phyloP scores from a whole-genome alignment of 2,797 vertebrate genomes.

The Nasua narica region DNA sequence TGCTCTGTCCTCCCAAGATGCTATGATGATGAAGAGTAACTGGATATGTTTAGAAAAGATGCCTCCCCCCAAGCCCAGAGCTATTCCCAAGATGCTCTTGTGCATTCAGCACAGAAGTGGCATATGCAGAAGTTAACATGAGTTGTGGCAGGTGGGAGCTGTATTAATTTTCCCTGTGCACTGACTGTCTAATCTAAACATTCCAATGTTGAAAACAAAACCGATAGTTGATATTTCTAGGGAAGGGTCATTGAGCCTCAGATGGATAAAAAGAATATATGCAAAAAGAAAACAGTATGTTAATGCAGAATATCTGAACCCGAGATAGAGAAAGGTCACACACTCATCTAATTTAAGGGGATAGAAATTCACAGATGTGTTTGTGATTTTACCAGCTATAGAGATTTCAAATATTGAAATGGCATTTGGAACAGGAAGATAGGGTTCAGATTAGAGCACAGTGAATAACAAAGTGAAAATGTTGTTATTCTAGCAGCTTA shows the following conservation, averaged over 20 bases:
- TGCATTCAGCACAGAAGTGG: neutral
- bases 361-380: conserved; percentile 25
- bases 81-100: neutral
- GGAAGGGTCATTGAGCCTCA: conserved; percentile 59
- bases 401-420: conserved; percentile 56
- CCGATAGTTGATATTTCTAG: conserved; percentile 61
- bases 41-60: conserved; percentile 54
- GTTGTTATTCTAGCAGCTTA: conserved; percentile 76
- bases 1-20: conserved; percentile 29
- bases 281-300: conserved; percentile 46
- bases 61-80: neutral
- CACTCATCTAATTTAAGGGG: conserved; percentile 44
- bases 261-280: conserved; percentile 50
- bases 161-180: conserved; percentile 61
- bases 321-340: neutral
- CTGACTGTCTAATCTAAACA: conserved; percentile 67
- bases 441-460: conserved; percentile 36
- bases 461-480: conserved; percentile 76
- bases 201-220: conserved; percentile 72
- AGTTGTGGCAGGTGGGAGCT: conserved; percentile 60
- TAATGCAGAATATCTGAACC: conserved; percentile 39
- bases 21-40: conserved; percentile 9
- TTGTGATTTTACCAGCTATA: conserved; percentile 52
- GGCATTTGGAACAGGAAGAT: conserved; percentile 31
- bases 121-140: conserved; percentile 24